These are phyloP conservation scores for Lycopodina hypogea DNA, from an alignment of 37 sponge, comb jelly and placozoan species.

Conservation along the genomic window DNA sequence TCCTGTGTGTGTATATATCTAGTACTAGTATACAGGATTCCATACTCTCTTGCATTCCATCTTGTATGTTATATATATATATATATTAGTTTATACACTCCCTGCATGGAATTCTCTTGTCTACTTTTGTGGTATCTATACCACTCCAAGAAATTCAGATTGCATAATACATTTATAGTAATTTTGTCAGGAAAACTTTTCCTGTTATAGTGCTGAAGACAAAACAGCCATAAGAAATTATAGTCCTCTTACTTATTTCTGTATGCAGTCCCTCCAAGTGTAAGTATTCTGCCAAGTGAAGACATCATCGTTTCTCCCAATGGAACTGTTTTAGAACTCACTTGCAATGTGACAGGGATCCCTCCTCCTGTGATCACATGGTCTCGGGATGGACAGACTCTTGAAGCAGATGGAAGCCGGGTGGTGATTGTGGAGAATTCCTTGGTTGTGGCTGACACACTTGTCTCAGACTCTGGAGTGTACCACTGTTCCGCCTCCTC, in stretches of 20 bases:
- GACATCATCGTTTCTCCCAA: not conserved
- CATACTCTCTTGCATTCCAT: too few relatives aligned
- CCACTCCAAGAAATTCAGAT: too few relatives aligned
- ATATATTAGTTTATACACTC: too few relatives aligned
- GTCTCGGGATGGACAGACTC: constrained; percentile 31
- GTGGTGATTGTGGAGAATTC: constrained; percentile 1
- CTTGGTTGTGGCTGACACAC: constrained; percentile 20
- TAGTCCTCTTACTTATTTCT: not conserved
- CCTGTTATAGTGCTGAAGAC: too few relatives aligned
- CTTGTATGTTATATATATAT: too few relatives aligned
- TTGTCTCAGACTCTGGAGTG: constrained; percentile 20
- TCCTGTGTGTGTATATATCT: too few relatives aligned
- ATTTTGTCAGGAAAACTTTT: too few relatives aligned
- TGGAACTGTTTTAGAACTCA: constrained; percentile 21
- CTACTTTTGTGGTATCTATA: too few relatives aligned
- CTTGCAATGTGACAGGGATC: constrained; percentile 32
- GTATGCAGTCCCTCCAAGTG: constrained; percentile 8
- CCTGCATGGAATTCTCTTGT: too few relatives aligned
- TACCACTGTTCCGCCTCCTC: constrained; percentile 47
- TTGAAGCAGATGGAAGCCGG: not conserved
- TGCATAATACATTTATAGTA: too few relatives aligned
- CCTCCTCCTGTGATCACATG: constrained; percentile 32
- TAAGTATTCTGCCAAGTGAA: not conserved
- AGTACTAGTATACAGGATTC: too few relatives aligned
- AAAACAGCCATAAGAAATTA: too few relatives aligned